Conservation (phyloP, 2,888 invertebrate species). For the Yponomeuta plumbellus region DNA sequence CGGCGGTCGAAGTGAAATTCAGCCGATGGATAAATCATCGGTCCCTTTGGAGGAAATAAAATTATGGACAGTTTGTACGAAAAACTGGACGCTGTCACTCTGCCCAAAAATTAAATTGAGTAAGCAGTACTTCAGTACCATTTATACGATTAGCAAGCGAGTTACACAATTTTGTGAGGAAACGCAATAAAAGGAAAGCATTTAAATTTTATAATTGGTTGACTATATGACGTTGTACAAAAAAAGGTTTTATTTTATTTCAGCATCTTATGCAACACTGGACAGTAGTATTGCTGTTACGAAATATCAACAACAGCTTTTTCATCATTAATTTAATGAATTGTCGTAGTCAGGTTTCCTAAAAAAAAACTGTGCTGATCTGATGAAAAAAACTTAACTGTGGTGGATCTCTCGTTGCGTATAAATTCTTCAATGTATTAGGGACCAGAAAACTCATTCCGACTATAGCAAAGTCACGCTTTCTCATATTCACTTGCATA, state of each 20-base stretch:
- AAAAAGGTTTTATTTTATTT: background rate
- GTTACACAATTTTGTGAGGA: background rate
- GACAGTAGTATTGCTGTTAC: background rate
- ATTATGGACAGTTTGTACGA: background rate
- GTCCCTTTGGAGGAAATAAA: background rate
- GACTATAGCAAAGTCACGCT: background rate
- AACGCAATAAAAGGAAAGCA: background rate
- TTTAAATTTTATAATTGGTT: background rate
- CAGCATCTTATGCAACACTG: background rate
- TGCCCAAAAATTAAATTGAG: background rate
- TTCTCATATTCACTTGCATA: background rate
- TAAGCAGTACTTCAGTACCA: background rate
- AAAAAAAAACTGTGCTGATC: background rate
- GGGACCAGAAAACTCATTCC: background rate
- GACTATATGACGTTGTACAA: background rate
- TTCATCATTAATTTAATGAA: slow-evolving; percentile 1
- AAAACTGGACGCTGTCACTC: background rate
- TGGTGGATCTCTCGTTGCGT: background rate
- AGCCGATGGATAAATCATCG: background rate
- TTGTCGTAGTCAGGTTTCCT: background rate
- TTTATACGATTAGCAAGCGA: background rate
- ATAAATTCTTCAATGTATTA: background rate
- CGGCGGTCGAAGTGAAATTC: background rate
- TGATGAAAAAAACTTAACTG: background rate
- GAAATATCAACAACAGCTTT: background rate